Evolutionary conservation across 2,888 invertebrate species (phyloP).

Genomic region (Mactromeris polynyma): DNA sequence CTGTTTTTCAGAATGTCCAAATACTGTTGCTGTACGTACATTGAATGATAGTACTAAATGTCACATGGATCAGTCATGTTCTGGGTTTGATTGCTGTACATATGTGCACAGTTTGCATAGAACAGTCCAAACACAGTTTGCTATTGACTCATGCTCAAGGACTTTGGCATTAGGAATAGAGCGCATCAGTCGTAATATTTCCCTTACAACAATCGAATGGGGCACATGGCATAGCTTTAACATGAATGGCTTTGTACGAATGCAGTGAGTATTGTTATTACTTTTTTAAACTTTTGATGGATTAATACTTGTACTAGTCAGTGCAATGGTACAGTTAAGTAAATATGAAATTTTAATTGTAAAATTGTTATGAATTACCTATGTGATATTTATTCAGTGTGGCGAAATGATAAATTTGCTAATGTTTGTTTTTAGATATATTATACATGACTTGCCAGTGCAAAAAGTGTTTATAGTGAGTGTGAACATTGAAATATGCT

Average conservation of each 20-base stretch:
- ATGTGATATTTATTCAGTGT: too few relatives aligned
- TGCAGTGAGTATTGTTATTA: slow-evolving; percentile 57
- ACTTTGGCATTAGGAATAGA: slow-evolving; percentile 20
- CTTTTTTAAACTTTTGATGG: background rate
- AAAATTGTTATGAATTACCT: too few relatives aligned
- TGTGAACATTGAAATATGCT: slow-evolving; percentile 53
- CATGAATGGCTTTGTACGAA: slow-evolving; percentile 59
- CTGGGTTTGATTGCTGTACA: slow-evolving; percentile 18
- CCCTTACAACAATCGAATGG: slow-evolving; percentile 20
- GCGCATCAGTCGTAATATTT: background rate
- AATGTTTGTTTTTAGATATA: slow-evolving; percentile 46
- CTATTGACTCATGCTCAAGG: slow-evolving; percentile 11
- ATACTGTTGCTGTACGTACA: background rate
- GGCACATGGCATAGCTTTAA: slow-evolving; percentile 24
- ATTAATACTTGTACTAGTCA: background rate
- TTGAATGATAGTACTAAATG: slow-evolving; percentile 11
- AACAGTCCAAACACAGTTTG: slow-evolving; percentile 17
- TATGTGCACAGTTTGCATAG: slow-evolving; percentile 4
- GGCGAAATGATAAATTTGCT: too few relatives aligned
- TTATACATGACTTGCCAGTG: slow-evolving; percentile 43
- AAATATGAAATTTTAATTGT: too few relatives aligned
- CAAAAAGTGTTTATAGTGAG: slow-evolving; percentile 45
- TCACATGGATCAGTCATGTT: slow-evolving; percentile 23
- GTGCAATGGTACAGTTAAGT: too few relatives aligned
- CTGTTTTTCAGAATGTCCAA: slow-evolving; percentile 30